Percentiles rank a stretch among this genome's conserved stretches.
These are phyloP conservation scores for Ictalurus punctatus DNA, from an alignment of 2,113 vertebrate species.

Conservation along the genomic window DNA sequence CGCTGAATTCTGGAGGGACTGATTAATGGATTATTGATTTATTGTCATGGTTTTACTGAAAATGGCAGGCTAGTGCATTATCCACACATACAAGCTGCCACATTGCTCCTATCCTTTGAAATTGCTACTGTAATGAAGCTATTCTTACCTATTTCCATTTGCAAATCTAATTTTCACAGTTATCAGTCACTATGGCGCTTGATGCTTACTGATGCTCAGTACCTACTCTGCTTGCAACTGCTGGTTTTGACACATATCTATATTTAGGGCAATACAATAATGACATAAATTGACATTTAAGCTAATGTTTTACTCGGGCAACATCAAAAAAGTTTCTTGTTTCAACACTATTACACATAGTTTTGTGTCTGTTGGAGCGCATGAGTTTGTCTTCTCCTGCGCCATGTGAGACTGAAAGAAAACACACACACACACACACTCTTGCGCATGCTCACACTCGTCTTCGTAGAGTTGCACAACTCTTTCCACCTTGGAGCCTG, in stretches of 20 bases:
- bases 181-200: background rate
- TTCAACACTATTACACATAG: background rate
- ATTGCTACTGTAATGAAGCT: background rate
- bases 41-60: background rate
- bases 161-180: background rate
- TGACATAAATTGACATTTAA: background rate
- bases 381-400: conserved; percentile 5
- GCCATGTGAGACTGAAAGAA: conserved; percentile 38
- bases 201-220: background rate
- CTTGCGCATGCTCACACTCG: conserved; percentile 45
- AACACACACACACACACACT: conserved; percentile 54
- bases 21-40: background rate
- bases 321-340: background rate
- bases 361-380: conserved; percentile 1
- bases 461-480: conserved; percentile 66
- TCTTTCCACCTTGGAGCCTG: conserved; percentile 69
- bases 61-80: background rate
- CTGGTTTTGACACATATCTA: background rate
- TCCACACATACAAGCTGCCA: background rate
- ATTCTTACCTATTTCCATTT: background rate
- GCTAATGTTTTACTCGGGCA: background rate
- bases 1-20: too few species aligned
- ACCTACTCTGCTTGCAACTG: background rate
- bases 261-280: background rate
- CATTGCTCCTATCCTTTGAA: background rate